These are phyloP conservation scores for Dolomedes plantarius DNA, from an alignment of 2,888 invertebrate species.

Conservation along the genomic window DNA sequence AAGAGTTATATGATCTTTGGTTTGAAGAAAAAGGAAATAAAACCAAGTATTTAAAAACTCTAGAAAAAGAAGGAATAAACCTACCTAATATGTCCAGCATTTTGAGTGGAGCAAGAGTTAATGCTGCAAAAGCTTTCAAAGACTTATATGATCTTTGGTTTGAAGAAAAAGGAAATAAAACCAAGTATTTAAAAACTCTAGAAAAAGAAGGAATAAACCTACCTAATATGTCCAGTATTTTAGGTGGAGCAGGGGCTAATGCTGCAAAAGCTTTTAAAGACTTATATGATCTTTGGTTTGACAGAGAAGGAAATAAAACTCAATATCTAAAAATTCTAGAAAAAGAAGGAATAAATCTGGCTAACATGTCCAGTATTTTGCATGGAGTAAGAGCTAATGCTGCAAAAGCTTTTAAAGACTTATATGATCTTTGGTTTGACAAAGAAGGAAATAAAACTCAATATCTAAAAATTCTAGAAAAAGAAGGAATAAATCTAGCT, in stretches of 20 bases:
- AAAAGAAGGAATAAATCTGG: constrained; percentile 22
- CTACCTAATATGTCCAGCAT: constrained; percentile 31
- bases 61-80: constrained; percentile 34
- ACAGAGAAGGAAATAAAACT: constrained; percentile 21
- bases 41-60: constrained; percentile 35
- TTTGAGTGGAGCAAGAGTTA: constrained; percentile 27
- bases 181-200: constrained; percentile 44
- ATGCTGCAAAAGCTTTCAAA: constrained; percentile 23
- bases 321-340: background rate
- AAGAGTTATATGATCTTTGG: constrained; percentile 11
- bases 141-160: constrained; percentile 46
- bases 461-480: no score
- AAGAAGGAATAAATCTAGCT: no score
- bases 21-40: constrained; percentile 26
- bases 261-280: constrained; percentile 19
- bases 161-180: constrained; percentile 35
- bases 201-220: constrained; percentile 30
- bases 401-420: constrained; percentile 11
- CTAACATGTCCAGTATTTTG: constrained; percentile 28
- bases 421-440: no score
- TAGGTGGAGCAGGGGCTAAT: constrained; percentile 34
- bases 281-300: constrained; percentile 16
- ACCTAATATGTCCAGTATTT: constrained; percentile 34
- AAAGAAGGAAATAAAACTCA: no score
- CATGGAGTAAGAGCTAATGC: no score